These are phyloP conservation scores for Euzophera pinguis DNA, from an alignment of 2,888 invertebrate genomes.

Conservation along the genomic window DNA sequence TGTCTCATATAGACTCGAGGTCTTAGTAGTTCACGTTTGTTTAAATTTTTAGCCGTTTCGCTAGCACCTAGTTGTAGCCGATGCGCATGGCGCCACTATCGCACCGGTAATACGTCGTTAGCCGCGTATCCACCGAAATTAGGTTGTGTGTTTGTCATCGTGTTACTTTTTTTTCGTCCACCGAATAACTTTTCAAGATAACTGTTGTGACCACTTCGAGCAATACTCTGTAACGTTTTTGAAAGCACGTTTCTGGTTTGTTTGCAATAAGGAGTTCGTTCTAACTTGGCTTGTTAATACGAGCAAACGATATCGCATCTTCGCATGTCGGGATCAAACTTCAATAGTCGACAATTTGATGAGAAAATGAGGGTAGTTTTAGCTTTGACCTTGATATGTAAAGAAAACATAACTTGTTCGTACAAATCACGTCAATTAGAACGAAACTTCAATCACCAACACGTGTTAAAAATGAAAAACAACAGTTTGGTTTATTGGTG, in stretches of 20 bases:
- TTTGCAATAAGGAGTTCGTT: too few relatives aligned
- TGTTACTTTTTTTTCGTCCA: background rate
- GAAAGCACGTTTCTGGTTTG: too few relatives aligned
- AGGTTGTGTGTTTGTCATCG: background rate
- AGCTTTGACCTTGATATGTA: too few relatives aligned
- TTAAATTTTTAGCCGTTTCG: conserved; percentile 30
- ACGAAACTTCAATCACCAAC: too few relatives aligned
- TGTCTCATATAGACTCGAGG: conserved; percentile 29
- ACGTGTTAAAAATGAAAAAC: background rate
- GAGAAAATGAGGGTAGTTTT: too few relatives aligned
- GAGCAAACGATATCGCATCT: too few relatives aligned
- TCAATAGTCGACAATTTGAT: too few relatives aligned
- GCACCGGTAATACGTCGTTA: conserved; percentile 24
- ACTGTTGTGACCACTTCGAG: background rate
- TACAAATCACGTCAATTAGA: too few relatives aligned
- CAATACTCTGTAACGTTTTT: too few relatives aligned
- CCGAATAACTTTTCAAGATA: background rate
- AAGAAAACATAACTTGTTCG: too few relatives aligned
- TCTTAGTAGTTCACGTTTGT: conserved; percentile 35
- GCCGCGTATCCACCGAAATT: conserved; percentile 1
- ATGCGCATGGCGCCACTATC: conserved; percentile 39
- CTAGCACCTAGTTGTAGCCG: conserved; percentile 40
- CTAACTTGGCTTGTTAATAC: too few relatives aligned
- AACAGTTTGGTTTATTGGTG: background rate
- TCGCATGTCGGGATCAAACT: too few relatives aligned